These are phyloP conservation scores for Oryctes rhinoceros DNA, from an alignment of 1,140 invertebrate species.

Conservation along the genomic window DNA sequence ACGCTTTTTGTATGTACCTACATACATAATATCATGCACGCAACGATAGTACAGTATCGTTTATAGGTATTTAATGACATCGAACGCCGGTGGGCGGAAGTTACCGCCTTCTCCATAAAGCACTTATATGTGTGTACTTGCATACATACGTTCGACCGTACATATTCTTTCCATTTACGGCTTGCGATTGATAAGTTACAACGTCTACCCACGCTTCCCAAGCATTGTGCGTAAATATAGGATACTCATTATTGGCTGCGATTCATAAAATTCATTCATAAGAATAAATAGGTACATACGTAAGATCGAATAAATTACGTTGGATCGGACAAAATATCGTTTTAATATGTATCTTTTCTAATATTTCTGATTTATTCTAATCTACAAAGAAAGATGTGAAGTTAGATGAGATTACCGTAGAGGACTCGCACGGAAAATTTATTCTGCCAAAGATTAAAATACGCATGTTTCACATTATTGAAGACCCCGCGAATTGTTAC, in stretches of 20 bases:
- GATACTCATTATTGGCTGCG: background rate
- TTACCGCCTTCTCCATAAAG: slow-evolving; percentile 1
- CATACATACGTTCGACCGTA: too few species aligned
- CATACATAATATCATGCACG: background rate
- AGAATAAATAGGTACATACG: background rate
- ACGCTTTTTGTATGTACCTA: background rate
- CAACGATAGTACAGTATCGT: background rate
- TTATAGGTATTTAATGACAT: background rate
- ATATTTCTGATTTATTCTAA: too few species aligned
- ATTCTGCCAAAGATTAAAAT: too few species aligned
- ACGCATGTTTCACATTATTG: too few species aligned
- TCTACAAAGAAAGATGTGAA: too few species aligned
- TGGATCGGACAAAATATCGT: too few species aligned
- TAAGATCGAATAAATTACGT: too few species aligned
- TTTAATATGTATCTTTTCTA: too few species aligned
- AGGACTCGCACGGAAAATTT: too few species aligned
- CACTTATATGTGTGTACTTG: background rate
- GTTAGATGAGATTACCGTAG: too few species aligned
- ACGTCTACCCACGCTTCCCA: background rate
- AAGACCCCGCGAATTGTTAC: too few species aligned
- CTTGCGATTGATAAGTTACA: background rate
- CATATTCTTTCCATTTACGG: slow-evolving; percentile 21
- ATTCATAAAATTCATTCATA: slow-evolving; percentile 15
- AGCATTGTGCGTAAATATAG: background rate
- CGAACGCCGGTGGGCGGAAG: slow-evolving; percentile 10